Percentiles rank a stretch among this genome's conserved stretches.
These are phyloP conservation scores for Nyctibius grandis DNA, from an alignment of 2,797 vertebrate genomes.

Conservation along the genomic window DNA sequence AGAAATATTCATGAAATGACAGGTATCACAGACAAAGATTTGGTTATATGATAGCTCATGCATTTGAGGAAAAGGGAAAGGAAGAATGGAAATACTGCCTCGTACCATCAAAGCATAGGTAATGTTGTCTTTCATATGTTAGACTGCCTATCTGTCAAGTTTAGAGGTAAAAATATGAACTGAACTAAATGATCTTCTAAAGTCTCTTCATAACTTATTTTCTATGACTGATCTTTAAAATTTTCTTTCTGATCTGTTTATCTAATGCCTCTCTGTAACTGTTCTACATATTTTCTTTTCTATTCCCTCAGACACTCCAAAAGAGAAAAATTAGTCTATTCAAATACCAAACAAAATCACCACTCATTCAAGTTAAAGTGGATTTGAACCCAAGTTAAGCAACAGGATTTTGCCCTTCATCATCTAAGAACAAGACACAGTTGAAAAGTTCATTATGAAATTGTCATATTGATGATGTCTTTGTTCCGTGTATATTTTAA, in stretches of 20 bases:
- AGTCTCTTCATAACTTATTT: background rate
- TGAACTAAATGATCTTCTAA: background rate
- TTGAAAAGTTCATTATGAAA: constrained; percentile 22
- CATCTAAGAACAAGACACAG: background rate
- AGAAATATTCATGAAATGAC: background rate
- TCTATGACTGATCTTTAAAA: background rate
- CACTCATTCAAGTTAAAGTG: background rate
- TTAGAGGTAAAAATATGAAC: background rate
- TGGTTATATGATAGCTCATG: background rate
- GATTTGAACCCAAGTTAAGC: background rate
- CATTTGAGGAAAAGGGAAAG: background rate
- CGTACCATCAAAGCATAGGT: background rate
- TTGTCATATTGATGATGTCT: background rate
- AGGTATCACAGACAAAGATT: background rate
- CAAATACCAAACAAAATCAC: background rate
- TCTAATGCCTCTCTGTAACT: background rate
- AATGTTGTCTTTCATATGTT: background rate
- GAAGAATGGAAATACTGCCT: background rate
- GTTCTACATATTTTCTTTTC: background rate
- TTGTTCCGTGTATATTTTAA: background rate
- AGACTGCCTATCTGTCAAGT: background rate
- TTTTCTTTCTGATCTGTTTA: background rate
- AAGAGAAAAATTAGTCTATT: background rate
- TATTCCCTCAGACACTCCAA: background rate
- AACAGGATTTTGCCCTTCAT: background rate